Evolutionary conservation across 2,113 vertebrate species (phyloP).

Genomic region (Gorsachius goisagi): DNA sequence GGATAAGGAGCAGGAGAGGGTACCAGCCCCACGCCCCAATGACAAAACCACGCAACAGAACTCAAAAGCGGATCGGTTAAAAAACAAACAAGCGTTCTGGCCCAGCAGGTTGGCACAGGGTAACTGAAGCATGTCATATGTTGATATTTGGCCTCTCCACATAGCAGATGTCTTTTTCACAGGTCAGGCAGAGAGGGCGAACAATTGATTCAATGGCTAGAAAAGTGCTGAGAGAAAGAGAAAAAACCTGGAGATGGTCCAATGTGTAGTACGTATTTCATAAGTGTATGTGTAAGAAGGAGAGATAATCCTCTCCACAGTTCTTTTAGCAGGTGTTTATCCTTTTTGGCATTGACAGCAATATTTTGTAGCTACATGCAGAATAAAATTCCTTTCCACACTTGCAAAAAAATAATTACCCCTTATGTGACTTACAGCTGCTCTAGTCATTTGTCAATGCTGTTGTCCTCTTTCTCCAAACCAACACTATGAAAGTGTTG

Average conservation of each 20-base stretch:
- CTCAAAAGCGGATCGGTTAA: not conserved
- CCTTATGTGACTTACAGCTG: slow-evolving; percentile 62
- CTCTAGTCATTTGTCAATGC: slow-evolving; percentile 60
- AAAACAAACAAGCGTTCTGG: not conserved
- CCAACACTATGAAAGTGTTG: slow-evolving; percentile 14
- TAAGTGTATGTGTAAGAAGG: slow-evolving; percentile 14
- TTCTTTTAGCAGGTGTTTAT: slow-evolving; percentile 60
- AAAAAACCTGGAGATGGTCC: slow-evolving; percentile 44
- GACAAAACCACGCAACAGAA: not conserved
- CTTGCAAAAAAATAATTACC: slow-evolving; percentile 63
- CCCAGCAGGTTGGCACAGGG: not conserved
- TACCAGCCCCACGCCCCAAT: not conserved
- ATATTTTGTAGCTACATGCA: slow-evolving; percentile 58
- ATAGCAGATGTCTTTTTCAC: slow-evolving; percentile 52
- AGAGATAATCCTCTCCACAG: slow-evolving; percentile 40
- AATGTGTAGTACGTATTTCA: not conserved
- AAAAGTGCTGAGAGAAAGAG: slow-evolving; percentile 19
- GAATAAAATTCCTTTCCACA: slow-evolving; percentile 46
- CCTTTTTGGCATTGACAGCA: slow-evolving; percentile 46
- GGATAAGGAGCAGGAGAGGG: not conserved
- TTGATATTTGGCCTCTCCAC: not conserved
- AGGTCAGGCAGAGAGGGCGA: slow-evolving; percentile 40
- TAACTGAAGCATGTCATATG: not conserved
- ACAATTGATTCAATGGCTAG: slow-evolving; percentile 27
- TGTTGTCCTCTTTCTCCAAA: slow-evolving; percentile 47